Evolutionary conservation across 53 echinoderm and acorn worm species (phyloP), one percentile per base, ranked within the genome.

Genomic region (Paracentrotus lividus): DNA sequence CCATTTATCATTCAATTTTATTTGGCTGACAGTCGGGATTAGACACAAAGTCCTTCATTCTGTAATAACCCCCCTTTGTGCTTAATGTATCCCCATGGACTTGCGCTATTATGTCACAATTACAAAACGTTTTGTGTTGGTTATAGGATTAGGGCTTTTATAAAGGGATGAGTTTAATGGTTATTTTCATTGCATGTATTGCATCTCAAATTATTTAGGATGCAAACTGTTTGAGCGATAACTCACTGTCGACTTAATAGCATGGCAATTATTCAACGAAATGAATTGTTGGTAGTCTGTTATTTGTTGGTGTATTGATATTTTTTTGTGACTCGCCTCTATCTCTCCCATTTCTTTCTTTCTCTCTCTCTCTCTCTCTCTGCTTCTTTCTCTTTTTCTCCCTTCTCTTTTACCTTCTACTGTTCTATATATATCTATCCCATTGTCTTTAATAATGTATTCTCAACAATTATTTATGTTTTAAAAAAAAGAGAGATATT

Each of bases 1-100:
- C 81, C 45, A 81, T 81, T 45, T 47, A 45, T 81, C 81, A 81
- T 26, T 45, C n/a, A 47, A 47, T 26, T 81, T n/a, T 44, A 49
- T 81, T 26, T 9, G 47, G 24, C 44, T n/a, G 81, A 81, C 47
- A 81, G 47, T 24, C 20, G 1, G 33, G 81, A 81, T 45, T 81
- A 26, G 16, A 47, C 47, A 81, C 44, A 45, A 24, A 26, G 42
- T 47, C 24, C 15, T 81, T 44, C n/a, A 2, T 49, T 81, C 12
- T n/a, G 9, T 45, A 44, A 1, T 18, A n/a, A 47, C 44, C 47
- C 26, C 81, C 81, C 3, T 81, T 81, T 27, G 27, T 45, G 81
- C 47, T 47, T 45, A 81, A 81, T 81, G 44, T 81, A 10, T 81
- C 81, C 81, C 81, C 81, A 81, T 81, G 81, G 81, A 81, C 44